Percentiles rank a stretch among this genome's conserved stretches.
Conservation (phyloP, 2,888 invertebrate genomes). For the Pandemis corylana region DNA sequence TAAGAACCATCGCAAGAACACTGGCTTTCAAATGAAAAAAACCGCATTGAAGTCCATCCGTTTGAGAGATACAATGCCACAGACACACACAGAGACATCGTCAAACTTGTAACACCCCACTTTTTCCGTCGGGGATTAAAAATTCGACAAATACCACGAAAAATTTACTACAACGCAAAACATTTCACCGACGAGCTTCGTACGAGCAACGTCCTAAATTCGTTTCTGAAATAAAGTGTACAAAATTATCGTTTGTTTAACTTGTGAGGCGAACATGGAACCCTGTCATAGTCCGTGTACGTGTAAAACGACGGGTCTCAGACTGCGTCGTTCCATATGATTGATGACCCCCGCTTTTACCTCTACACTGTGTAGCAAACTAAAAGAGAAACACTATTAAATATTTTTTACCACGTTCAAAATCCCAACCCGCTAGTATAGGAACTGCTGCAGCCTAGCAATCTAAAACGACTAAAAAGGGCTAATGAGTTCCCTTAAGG, state of each 20-base stretch:
- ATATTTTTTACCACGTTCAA: not conserved
- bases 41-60: no score
- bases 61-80: no score
- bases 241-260: not conserved
- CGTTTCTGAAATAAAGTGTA: not conserved
- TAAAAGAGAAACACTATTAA: not conserved
- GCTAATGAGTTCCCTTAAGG: no score
- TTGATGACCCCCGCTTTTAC: slow-evolving; percentile 9
- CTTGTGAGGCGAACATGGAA: not conserved
- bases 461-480: no score
- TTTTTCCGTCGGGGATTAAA: no score
- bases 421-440: no score
- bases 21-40: no score
- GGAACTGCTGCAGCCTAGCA: no score
- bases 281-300: slow-evolving; percentile 2
- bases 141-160: not conserved
- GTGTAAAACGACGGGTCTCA: slow-evolving; percentile 7
- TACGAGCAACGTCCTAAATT: not conserved
- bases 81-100: no score
- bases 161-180: not conserved
- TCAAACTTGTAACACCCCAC: no score
- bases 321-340: slow-evolving; percentile 12
- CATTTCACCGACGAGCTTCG: not conserved
- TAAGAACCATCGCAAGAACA: no score
- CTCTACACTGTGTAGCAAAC: slow-evolving; percentile 2